A percentile compares a stretch with the other conserved stretches of the same genome.
Conservation (phyloP, 2,888 invertebrate species). For the Seladonia tumulorum region DNA sequence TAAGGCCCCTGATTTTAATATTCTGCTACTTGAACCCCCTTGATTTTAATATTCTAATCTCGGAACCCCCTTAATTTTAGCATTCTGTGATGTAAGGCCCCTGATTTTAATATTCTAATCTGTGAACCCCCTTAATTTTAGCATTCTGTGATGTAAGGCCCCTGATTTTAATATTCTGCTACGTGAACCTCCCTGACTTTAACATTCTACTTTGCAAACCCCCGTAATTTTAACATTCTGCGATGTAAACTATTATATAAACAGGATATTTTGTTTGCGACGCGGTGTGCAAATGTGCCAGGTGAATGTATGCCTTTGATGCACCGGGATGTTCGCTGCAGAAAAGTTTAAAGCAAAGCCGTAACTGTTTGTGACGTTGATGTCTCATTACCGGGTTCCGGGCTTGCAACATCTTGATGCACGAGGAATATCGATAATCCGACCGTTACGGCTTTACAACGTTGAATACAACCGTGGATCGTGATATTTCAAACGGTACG, state of each 20-base stretch:
- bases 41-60: too few species aligned
- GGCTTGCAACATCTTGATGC: neutral
- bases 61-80: rapidly evolving
- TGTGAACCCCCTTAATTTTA: too few species aligned
- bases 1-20: too few species aligned
- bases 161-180: too few species aligned
- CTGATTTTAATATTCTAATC: too few species aligned
- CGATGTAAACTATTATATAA: too few species aligned
- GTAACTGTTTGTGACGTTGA: slow-evolving; percentile 61
- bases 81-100: too few species aligned
- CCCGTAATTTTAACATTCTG: neutral
- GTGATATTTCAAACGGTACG: slow-evolving; percentile 16
- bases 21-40: rapidly evolving
- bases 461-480: neutral
- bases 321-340: neutral
- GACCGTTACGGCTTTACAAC: neutral
- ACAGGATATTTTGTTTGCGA: neutral
- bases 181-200: too few species aligned
- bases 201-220: neutral
- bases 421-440: slow-evolving; percentile 37
- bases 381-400: slow-evolving; percentile 56
- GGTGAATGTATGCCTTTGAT: neutral
- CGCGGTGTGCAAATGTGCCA: neutral
- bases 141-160: too few species aligned
- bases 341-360: slow-evolving; percentile 43